Percentiles rank a stretch among this genome's conserved stretches.
Conservation (phyloP, 2,797 vertebrate genomes). For the Esox lucius region DNA sequence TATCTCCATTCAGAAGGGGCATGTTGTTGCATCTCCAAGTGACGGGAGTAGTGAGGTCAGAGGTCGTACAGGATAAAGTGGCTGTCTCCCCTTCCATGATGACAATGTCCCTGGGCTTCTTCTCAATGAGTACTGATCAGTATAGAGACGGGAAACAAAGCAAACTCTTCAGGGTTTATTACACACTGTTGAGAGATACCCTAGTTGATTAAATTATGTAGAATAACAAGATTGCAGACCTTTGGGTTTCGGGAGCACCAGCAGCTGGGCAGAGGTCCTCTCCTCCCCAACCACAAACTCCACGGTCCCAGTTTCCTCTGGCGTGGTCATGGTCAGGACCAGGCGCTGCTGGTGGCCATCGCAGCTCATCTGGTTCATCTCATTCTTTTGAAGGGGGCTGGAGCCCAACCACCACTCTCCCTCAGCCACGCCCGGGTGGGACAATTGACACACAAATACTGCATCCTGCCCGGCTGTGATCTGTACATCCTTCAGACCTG, state of each 20-base stretch:
- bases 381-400: conserved; percentile 85
- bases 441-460: conserved; percentile 88
- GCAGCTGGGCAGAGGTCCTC: conserved; percentile 73
- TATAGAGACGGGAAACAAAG: neutral
- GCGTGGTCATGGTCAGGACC: conserved; percentile 74
- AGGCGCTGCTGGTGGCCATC: conserved; percentile 72
- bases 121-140: conserved; percentile 69
- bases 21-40: conserved; percentile 71
- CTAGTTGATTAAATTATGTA: no score
- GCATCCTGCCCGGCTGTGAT: conserved; percentile 91
- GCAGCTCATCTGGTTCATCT: conserved; percentile 85
- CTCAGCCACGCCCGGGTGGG: conserved; percentile 75
- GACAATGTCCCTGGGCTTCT: conserved; percentile 62
- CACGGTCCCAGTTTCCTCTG: conserved; percentile 81
- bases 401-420: conserved; percentile 93
- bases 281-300: conserved; percentile 76
- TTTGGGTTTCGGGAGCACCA: conserved; percentile 78
- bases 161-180: neutral
- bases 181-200: no score
- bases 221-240: conserved; percentile 48
- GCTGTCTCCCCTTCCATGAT: conserved; percentile 71
- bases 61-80: conserved; percentile 66
- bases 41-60: conserved; percentile 62
- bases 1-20: conserved; percentile 61
- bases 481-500: conserved; percentile 81